These are phyloP conservation scores for Enteromius afrohamiltoni DNA, from an alignment of 2,797 vertebrate genomes.

Conservation along the genomic window DNA sequence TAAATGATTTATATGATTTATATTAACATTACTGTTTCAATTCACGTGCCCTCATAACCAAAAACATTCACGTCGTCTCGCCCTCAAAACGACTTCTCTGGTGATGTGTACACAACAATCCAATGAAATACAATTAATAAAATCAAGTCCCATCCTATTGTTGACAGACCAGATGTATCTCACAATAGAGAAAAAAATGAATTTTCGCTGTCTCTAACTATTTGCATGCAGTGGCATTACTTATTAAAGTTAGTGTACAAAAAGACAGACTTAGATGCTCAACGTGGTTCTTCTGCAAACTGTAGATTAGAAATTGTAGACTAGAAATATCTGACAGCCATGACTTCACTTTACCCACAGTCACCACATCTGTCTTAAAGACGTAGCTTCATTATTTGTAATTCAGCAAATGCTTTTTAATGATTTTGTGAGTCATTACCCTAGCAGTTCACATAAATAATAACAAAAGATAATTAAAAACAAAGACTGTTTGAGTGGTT, in stretches of 20 bases:
- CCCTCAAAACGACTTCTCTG: background rate
- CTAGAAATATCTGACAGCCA: background rate
- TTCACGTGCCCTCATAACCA: background rate
- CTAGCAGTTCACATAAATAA: conserved; percentile 36
- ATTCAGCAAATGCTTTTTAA: conserved; percentile 32
- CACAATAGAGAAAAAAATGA: background rate
- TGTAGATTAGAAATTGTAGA: background rate
- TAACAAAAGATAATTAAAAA: conserved; percentile 45
- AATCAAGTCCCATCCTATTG: background rate
- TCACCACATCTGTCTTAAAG: conserved; percentile 30
- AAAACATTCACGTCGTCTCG: background rate
- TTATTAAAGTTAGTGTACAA: background rate
- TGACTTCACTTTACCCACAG: conserved; percentile 5
- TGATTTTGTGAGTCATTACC: conserved; percentile 32
- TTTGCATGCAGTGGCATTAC: background rate
- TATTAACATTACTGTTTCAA: background rate
- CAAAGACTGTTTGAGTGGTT: background rate
- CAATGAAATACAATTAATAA: background rate
- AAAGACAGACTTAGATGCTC: background rate
- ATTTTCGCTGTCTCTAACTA: background rate
- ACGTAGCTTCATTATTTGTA: conserved; percentile 9
- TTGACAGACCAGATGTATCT: background rate
- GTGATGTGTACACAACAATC: background rate
- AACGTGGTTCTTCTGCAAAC: background rate
- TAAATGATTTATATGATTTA: no score